Percentiles rank a stretch among this genome's conserved stretches.
Evolutionary conservation across 2,888 invertebrate species (phyloP).

Genomic region (Aricia artaxerxes): DNA sequence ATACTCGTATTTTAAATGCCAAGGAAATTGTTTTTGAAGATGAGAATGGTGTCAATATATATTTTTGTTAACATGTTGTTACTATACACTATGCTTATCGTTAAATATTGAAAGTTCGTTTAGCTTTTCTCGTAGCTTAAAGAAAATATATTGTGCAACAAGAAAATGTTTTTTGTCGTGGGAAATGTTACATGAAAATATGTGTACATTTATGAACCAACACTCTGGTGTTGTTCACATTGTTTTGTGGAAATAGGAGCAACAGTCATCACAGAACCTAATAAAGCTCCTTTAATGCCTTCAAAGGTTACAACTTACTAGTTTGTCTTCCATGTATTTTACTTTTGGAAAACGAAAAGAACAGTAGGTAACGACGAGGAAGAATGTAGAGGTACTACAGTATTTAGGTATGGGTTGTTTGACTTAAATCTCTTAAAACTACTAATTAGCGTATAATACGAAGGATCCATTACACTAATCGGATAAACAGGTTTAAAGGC

Average conservation of each 20-base stretch:
- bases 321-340: not conserved
- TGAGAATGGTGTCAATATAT: not conserved
- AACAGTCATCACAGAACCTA: not conserved
- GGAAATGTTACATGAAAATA: no score
- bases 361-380: not conserved
- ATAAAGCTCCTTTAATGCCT: not conserved
- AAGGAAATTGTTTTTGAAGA: slow-evolving; percentile 4
- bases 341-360: not conserved
- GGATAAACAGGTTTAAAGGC: not conserved
- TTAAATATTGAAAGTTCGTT: not conserved
- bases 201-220: no score
- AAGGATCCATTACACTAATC: not conserved
- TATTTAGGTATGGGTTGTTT: not conserved
- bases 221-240: not conserved
- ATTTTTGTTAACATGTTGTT: not conserved
- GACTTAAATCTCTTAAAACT: not conserved
- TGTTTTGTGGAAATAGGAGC: not conserved
- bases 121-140: not conserved
- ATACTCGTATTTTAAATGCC: slow-evolving; percentile 14
- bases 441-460: not conserved
- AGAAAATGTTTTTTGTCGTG: no score
- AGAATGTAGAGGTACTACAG: not conserved
- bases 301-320: not conserved
- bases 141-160: not conserved
- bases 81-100: not conserved